Evolutionary conservation across 2,888 invertebrate species (phyloP), one percentile per base, ranked within the genome.

Genomic region (Leucophenga montana): DNA sequence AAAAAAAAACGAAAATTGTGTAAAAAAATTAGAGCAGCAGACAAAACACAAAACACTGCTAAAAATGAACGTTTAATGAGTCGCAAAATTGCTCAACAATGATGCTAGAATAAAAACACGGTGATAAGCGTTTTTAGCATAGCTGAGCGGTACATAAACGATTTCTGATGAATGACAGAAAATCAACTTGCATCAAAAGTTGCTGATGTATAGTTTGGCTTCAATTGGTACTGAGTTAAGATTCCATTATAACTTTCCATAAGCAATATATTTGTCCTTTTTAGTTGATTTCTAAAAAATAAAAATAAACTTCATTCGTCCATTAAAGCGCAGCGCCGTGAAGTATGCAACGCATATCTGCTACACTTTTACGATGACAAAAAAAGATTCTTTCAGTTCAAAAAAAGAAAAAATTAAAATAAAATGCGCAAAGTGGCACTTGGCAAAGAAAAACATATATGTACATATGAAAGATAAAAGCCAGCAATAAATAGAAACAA

Each of bases 41-140:
- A 16, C 48, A 13, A 48, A 48, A 48, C 1, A 14, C 4, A 18
- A 53, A 53, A 53, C 9, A 4, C 14, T 56, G 56, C 56, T 22
- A 56, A 27, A 56, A 56, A 14, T 56, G 27, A 22, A 22, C 22
- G 22, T 56, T 56, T 56, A 56, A 56, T 56, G 56, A 56, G 56
- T 27, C 14, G 56, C 56, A 22, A 56, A 56, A 56, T 56, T 56
- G 56, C 56, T 14, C 18, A 22, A 27, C 56, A 27, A 20, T 56
- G 11, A 18, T 18, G 11, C 11, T 2, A 27, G 14, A 18, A 20
- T 13, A 14, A 39, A 39, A 56, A 27, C 22, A 22, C 13, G 18
- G 13, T 27, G 22, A 20, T 22, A 56, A 50, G 27, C 27, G 39
- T 39, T 39, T 39, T 11, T 11, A 56, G 56, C 14, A 22, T 27